These are phyloP conservation scores for Heterodera carotae DNA, from an alignment of 1,140 invertebrate species.

Conservation along the genomic window DNA sequence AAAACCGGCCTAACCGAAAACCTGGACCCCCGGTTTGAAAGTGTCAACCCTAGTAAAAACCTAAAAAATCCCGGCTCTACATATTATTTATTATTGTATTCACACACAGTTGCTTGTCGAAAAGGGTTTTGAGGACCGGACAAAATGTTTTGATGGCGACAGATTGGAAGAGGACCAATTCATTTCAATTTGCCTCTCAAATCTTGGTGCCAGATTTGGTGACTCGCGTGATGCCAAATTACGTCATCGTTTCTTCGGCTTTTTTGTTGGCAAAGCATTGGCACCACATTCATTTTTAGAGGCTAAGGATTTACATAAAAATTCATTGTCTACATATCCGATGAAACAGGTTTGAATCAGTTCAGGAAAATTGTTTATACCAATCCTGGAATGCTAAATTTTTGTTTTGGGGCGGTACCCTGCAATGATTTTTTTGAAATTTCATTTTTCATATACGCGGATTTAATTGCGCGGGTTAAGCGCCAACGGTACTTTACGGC, in stretches of 20 bases:
- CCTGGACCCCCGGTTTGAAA: too few relatives aligned
- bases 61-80: too few relatives aligned
- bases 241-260: slow-evolving; percentile 70
- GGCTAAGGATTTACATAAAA: slow-evolving; percentile 80
- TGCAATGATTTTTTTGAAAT: too few relatives aligned
- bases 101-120: slow-evolving; percentile 49
- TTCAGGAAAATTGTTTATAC: too few relatives aligned
- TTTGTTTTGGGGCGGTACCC: too few relatives aligned
- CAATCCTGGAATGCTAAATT: too few relatives aligned
- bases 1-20: too few relatives aligned
- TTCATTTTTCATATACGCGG: too few relatives aligned
- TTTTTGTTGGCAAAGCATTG: neutral
- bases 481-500: too few relatives aligned
- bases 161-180: slow-evolving; percentile 85
- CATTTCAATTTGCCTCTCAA: slow-evolving; percentile 84
- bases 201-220: slow-evolving; percentile 79
- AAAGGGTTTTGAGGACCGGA: slow-evolving; percentile 70
- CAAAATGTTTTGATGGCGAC: slow-evolving; percentile 73
- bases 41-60: too few relatives aligned
- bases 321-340: slow-evolving; percentile 86
- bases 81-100: too few relatives aligned
- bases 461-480: too few relatives aligned
- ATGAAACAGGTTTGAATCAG: slow-evolving; percentile 74
- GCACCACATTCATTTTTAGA: slow-evolving; percentile 75
- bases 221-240: slow-evolving; percentile 80